Evolutionary conservation across 2,113 vertebrate genomes (phyloP).

Genomic region (Ornithorhynchus anatinus): DNA sequence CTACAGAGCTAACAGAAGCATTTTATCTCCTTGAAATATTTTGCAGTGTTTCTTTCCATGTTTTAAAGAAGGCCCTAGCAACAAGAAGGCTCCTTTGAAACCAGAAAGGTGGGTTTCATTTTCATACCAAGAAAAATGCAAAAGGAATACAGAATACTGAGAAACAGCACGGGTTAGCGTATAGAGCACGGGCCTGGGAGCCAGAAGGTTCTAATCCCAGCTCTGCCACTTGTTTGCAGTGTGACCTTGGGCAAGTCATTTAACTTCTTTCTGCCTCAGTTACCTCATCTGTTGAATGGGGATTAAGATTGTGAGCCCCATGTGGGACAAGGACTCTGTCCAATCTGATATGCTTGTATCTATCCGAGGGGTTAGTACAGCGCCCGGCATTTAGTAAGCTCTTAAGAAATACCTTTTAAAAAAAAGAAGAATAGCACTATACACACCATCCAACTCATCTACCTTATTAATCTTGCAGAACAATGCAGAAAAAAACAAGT

Average conservation of each 20-base stretch:
- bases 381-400: not conserved
- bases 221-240: not conserved
- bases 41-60: not conserved
- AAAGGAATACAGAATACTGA: not conserved
- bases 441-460: not conserved
- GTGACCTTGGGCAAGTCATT: no score
- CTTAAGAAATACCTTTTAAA: accelerated
- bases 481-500: not conserved
- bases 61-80: not conserved
- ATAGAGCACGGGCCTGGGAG: not conserved
- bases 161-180: not conserved
- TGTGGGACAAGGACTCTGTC: no score
- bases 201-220: not conserved
- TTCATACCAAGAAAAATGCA: not conserved
- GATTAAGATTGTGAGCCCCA: no score
- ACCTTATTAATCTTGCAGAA: not conserved
- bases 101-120: not conserved
- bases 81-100: not conserved
- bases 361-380: not conserved
- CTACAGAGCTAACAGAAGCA: not conserved
- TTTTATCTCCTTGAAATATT: not conserved
- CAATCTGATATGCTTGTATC: not conserved
- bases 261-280: no score
- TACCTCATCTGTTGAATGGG: no score
- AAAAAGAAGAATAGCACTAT: not conserved